phyloP scores from a whole-genome alignment of 2,888 invertebrate genomes.

The Osmoderma eremita region DNA sequence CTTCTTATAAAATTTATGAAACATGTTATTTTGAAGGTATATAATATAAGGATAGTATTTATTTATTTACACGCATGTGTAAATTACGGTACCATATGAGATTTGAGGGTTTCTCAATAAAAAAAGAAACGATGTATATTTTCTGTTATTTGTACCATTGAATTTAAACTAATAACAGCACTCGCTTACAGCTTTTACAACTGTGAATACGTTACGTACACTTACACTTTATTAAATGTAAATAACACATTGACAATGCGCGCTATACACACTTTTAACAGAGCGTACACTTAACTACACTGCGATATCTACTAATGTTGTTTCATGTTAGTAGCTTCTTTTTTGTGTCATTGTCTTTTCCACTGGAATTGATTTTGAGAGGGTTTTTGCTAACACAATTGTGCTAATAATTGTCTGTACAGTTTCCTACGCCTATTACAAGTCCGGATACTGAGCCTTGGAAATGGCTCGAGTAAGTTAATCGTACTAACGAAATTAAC shows the following conservation, averaged over 20 bases:
- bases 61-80: no score
- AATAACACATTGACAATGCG: conserved; percentile 16
- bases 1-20: no score
- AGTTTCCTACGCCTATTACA: conserved; percentile 89
- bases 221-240: conserved; percentile 26
- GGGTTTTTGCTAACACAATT: conserved; percentile 21
- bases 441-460: conserved; percentile 90
- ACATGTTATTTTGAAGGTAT: no score
- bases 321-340: conserved; percentile 35
- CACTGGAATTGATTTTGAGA: neutral
- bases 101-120: no score
- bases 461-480: conserved; percentile 89
- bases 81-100: no score
- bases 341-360: conserved; percentile 6
- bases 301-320: neutral
- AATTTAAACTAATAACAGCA: conserved; percentile 26
- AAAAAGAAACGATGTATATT: no score
- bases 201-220: conserved; percentile 11
- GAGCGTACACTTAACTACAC: neutral
- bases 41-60: no score
- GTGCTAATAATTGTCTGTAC: conserved; percentile 61
- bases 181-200: conserved; percentile 38
- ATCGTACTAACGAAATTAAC: conserved; percentile 25
- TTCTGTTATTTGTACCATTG: no score
- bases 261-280: conserved; percentile 18